phyloP scores from a whole-genome alignment of 2,888 invertebrate genomes.

The Parascotia fuliginaria region DNA sequence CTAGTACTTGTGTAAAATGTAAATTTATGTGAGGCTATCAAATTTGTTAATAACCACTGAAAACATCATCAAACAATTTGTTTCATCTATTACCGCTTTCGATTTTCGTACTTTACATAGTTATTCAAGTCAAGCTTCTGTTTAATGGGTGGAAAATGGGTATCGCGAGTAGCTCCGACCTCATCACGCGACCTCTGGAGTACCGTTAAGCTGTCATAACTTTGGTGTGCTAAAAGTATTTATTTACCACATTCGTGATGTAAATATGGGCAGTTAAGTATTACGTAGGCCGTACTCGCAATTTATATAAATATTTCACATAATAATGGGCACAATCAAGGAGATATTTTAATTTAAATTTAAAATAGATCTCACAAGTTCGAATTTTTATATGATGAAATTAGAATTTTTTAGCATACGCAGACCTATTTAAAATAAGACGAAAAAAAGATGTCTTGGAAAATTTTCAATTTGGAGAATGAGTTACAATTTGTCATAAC shows the following conservation, averaged over 20 bases:
- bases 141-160: slow-evolving; percentile 47
- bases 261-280: slow-evolving; percentile 22
- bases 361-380: too few species aligned
- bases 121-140: slow-evolving; percentile 32
- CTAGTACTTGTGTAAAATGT: too few species aligned
- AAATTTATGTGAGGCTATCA: too few species aligned
- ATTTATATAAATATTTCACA: slow-evolving; percentile 42
- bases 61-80: slow-evolving; percentile 13
- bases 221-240: slow-evolving; percentile 24
- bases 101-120: slow-evolving; percentile 26
- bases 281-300: slow-evolving; percentile 28
- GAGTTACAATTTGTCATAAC: too few species aligned
- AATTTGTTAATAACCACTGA: not conserved
- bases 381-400: too few species aligned
- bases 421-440: too few species aligned
- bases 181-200: slow-evolving; percentile 42
- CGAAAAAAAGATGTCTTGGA: too few species aligned
- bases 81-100: slow-evolving; percentile 12
- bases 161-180: slow-evolving; percentile 31
- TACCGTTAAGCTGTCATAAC: slow-evolving; percentile 29
- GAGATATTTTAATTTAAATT: too few species aligned
- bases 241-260: slow-evolving; percentile 31
- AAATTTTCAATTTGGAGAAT: too few species aligned
- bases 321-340: too few species aligned
- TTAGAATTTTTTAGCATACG: too few species aligned